These are phyloP conservation scores for Lepus europaeus DNA, from an alignment of 2,113 vertebrate species.

Conservation along the genomic window DNA sequence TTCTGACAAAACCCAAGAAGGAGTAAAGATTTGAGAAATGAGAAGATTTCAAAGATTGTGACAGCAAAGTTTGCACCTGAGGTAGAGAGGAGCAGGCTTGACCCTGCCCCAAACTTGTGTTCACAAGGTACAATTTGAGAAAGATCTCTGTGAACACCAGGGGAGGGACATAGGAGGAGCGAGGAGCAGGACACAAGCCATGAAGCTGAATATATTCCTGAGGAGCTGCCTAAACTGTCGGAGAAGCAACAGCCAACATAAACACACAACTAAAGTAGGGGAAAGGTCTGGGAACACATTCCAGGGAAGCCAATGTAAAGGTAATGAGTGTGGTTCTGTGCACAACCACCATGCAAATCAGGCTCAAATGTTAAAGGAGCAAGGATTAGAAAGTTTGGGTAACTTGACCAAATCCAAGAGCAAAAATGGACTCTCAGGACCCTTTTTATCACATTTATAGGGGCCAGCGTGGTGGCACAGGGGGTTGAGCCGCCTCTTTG, in stretches of 20 bases:
- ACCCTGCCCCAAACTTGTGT: background rate
- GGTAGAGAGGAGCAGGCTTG: background rate
- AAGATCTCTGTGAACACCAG: background rate
- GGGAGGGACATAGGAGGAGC: background rate
- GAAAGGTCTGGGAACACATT: slow-evolving; percentile 15
- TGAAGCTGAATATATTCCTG: background rate
- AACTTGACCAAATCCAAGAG: slow-evolving; percentile 37
- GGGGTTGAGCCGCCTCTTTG: too few species aligned
- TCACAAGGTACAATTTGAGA: background rate
- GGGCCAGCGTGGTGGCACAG: too few species aligned
- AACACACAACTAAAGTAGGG: slow-evolving; percentile 46
- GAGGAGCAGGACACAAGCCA: background rate
- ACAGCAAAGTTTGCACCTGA: background rate
- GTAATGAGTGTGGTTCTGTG: slow-evolving; percentile 35
- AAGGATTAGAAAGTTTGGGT: slow-evolving; percentile 33
- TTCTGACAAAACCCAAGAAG: background rate
- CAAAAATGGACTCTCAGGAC: background rate
- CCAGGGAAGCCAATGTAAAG: slow-evolving; percentile 62
- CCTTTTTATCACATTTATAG: background rate
- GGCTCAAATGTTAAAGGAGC: slow-evolving; percentile 68
- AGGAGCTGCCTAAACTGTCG: slow-evolving; percentile 53
- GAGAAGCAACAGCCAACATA: slow-evolving; percentile 61
- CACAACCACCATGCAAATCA: slow-evolving; percentile 2
- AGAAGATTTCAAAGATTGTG: background rate
- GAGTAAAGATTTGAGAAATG: background rate